Evolutionary conservation across 1,140 invertebrate species (phyloP), one percentile per base, ranked within the genome.

Genomic region (Cecropterus lyciades): DNA sequence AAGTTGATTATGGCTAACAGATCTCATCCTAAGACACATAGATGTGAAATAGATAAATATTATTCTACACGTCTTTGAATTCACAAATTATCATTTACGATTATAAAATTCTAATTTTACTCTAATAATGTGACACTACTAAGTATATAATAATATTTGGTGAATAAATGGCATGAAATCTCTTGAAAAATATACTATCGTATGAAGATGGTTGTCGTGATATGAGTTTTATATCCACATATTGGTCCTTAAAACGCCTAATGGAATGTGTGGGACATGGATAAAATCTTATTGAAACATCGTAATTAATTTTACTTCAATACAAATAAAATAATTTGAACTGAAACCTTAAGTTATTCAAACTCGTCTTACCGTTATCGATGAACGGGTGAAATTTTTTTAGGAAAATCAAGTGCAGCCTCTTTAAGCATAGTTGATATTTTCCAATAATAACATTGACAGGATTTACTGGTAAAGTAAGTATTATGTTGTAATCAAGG

Each of bases 121-220:
- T 11, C 55, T 46, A 59, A 16, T 17, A 60, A 60, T 60, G 56
- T 60, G 57, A 48, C 57, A n/a, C 57, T 60, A 55, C 52, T 24
- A 46, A 57, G 43, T 60, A 60, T 27, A 48, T 48, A 60, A 48
- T 24, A 14, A 57, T 66, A 68, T 56, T 60, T 40, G 13, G 42
- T 60, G 67, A 69, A 10, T 48, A 46, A 48, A 65, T 66, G 57
- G 33, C 56, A 56, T 59, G 27, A 51, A 67, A 59, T 69, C 48
- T 49, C 33, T 57, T 65, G 68, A 62, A 70, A 64, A 64, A 70
- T 69, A 69, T 63, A 59, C 55, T 62, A 71, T 78, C 68, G 72
- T 71, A 74, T 80, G 79, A 80, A 74, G 78, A 76, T 76, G 78
- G 64, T 65, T 57, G 52, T 62, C 45, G 57, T 46, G 42, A 68